phyloP scores from a whole-genome alignment of 2,888 invertebrate genomes.

The Chelonus formosanus region DNA sequence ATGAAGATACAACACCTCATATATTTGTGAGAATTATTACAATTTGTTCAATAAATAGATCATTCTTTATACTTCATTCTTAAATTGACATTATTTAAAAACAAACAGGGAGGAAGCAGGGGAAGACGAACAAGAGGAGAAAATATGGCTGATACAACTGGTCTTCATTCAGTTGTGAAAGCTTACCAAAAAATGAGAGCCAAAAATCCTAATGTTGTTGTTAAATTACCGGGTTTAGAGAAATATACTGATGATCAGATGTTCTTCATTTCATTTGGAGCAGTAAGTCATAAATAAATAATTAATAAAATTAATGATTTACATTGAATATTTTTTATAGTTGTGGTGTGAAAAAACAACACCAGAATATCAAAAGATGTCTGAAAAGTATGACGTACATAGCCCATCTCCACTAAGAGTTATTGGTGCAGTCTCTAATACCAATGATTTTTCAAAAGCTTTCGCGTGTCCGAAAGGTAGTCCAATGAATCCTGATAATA shows the following conservation, averaged over 20 bases:
- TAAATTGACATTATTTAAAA: no score
- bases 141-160: slow-evolving; percentile 88
- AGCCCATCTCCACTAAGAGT: slow-evolving; percentile 33
- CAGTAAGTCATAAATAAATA: slow-evolving; percentile 21
- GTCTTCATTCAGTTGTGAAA: slow-evolving; percentile 76
- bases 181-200: slow-evolving; percentile 66
- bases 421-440: slow-evolving; percentile 35
- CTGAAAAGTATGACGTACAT: neutral
- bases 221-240: slow-evolving; percentile 72
- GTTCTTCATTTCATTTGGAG: slow-evolving; percentile 73
- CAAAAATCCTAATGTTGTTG: slow-evolving; percentile 49
- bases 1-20: no score
- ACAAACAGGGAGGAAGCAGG: neutral
- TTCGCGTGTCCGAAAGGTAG: slow-evolving; percentile 36
- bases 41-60: no score
- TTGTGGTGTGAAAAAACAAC: slow-evolving; percentile 29
- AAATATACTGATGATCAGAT: slow-evolving; percentile 74
- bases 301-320: neutral
- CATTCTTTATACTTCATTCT: no score
- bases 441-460: slow-evolving; percentile 32
- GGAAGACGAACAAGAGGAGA: slow-evolving; percentile 69
- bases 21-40: no score
- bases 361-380: no score
- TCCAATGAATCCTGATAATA: slow-evolving; percentile 36
- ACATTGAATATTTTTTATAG: slow-evolving; percentile 1